Base-by-base conservation (phyloP, 2,113 vertebrate genomes). In the Sprattus sprattus region DNA sequence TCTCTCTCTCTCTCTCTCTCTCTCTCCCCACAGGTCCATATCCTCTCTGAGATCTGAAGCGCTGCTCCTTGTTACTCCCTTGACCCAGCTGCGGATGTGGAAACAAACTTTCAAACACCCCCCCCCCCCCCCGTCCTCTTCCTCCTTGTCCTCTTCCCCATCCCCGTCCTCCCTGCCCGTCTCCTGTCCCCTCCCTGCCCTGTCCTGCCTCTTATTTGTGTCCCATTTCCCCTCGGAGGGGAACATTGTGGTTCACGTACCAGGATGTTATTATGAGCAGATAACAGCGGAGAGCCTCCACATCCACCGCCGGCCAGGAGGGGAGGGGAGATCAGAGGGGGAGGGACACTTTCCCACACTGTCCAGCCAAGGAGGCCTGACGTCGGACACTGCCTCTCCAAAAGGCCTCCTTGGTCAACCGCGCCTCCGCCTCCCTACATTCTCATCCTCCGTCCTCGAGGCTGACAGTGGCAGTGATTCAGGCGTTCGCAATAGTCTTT, bases 231-330 rank as follows among this genome's bases (percentile, higher is more conserved):
- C 84, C n/a, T 86, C 60, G 28, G 81, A 81, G 83, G 39, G 39
- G 83, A 91, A 88, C 84, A 86, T 60, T 87, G 85, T 85, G 86
- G 83, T 84, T 67, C 82, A 86, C 57, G 83, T 86, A 87, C 16
- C 89, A 90, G 90, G 90, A 90, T 90, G 89, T 91, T 90, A 87
- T 90, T 91, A 88, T 85, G 87, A 57, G 57, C 82, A 88, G 90
- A 91, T 90, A 89, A 91, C 86, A 84, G 82, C 44, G 46, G 81
- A 82, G 25, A 75, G 83, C 81, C 86, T 82, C 64, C 81, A 84
- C 87, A 88, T 88, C 87, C 87, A 85, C 87, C 50, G 78, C 45
- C 60, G 47, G 25, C n/a, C 10, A 9, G 64, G 25, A 25, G 64
- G 28, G 64, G 64, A 11, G 64, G 32, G 71, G 9, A 13, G 64